Evolutionary conservation across 2,113 vertebrate species (phyloP).

Genomic region (Heterotis niloticus): DNA sequence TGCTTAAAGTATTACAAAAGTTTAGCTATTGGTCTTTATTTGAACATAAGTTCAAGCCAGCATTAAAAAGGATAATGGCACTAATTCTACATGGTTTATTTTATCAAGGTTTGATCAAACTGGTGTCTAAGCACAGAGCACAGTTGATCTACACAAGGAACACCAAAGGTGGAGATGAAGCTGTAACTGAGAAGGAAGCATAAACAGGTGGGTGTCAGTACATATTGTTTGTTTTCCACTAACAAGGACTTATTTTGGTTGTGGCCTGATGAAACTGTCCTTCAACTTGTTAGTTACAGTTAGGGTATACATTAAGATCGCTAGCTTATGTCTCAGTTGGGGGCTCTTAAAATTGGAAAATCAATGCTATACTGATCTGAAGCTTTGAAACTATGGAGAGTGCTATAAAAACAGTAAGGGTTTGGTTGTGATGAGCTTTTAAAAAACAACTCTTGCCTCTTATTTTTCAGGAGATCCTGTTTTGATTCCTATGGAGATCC

Average conservation of each 20-base stretch:
- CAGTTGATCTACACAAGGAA: constrained; percentile 80
- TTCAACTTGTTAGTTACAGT: too few species aligned
- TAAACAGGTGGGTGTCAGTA: constrained; percentile 63
- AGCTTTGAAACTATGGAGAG: neutral
- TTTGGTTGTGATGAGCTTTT: neutral
- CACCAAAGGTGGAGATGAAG: constrained; percentile 69
- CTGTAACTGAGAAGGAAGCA: constrained; percentile 42
- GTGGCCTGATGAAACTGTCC: too few species aligned
- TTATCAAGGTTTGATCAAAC: constrained; percentile 67
- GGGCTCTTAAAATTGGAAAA: neutral
- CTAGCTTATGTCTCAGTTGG: too few species aligned
- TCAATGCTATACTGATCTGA: neutral
- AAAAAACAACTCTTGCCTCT: neutral
- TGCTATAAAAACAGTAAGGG: too few species aligned
- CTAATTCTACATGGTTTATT: neutral
- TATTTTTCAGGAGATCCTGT: constrained; percentile 46
- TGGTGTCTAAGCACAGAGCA: constrained; percentile 78
- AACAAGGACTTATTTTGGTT: too few species aligned
- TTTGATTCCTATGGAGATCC: constrained; percentile 37
- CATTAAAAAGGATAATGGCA: neutral
- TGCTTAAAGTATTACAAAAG: neutral
- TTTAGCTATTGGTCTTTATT: too few species aligned
- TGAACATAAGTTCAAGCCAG: neutral
- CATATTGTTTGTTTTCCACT: neutral
- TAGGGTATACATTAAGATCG: too few species aligned